These are phyloP conservation scores for Cinclus mexicanus DNA, from an alignment of 2,113 vertebrate genomes.

Conservation along the genomic window DNA sequence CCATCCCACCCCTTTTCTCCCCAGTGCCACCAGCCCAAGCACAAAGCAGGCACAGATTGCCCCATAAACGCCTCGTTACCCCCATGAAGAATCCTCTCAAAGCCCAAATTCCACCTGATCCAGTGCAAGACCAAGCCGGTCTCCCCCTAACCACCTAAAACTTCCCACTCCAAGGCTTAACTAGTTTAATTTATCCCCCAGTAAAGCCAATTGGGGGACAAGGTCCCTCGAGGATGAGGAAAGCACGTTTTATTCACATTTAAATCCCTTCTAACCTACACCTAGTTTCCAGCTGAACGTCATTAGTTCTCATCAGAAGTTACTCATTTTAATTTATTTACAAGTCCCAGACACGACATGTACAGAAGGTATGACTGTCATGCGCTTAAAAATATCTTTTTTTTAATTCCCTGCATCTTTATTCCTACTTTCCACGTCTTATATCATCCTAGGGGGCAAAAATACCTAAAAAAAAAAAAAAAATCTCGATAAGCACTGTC, in stretches of 20 bases:
- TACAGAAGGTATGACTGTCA: not conserved
- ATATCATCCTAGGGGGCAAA: rapidly evolving
- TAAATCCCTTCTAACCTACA: not conserved
- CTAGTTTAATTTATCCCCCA: not conserved
- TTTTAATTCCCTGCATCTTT: not conserved
- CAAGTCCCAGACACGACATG: not conserved
- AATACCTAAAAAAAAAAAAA: not conserved
- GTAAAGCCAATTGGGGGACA: not conserved
- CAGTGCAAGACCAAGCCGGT: not conserved
- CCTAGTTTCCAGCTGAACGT: not conserved
- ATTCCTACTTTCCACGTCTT: not conserved
- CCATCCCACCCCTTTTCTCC: not conserved
- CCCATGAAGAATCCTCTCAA: rapidly evolving
- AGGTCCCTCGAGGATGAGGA: rapidly evolving
- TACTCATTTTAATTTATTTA: not conserved
- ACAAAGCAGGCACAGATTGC: not conserved
- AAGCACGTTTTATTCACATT: not conserved
- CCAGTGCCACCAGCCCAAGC: not conserved
- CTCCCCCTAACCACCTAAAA: not conserved
- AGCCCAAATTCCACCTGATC: not conserved
- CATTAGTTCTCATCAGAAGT: not conserved
- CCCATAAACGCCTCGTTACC: rapidly evolving
- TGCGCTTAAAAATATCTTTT: rapidly evolving
- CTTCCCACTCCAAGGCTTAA: not conserved
- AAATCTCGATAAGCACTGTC: rapidly evolving